Evolutionary conservation across 2,113 vertebrate species (phyloP).

Genomic region (Clinocottus analis): DNA sequence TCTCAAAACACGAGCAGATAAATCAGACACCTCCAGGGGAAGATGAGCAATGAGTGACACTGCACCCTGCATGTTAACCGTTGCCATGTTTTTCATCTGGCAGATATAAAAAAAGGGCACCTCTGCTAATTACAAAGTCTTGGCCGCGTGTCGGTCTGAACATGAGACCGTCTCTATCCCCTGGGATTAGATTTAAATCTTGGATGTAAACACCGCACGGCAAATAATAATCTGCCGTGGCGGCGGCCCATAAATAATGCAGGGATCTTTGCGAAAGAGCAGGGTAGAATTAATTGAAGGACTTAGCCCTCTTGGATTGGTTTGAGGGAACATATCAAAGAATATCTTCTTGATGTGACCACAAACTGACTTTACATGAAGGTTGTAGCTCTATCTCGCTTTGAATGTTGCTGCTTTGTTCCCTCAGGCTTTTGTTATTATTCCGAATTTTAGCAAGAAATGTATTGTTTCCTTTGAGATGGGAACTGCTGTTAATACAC

Average conservation of each 20-base stretch:
- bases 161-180: conserved; percentile 63
- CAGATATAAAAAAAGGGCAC: conserved; percentile 68
- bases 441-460: conserved; percentile 35
- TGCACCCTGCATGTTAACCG: conserved; percentile 36
- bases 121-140: conserved; percentile 63
- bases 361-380: conserved; percentile 45
- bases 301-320: conserved; percentile 49
- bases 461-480: conserved; percentile 38
- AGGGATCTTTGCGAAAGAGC: conserved; percentile 61
- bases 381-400: conserved; percentile 21
- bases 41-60: conserved; percentile 22
- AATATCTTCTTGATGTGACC: conserved; percentile 41
- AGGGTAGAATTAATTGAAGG: conserved; percentile 75
- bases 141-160: conserved; percentile 64
- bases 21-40: too few relatives aligned
- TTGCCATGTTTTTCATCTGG: conserved; percentile 43
- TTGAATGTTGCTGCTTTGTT: conserved; percentile 7
- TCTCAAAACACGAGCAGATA: neutral
- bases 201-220: conserved; percentile 71
- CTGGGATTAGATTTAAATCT: conserved; percentile 75
- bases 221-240: conserved; percentile 74
- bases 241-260: conserved; percentile 75
- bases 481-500: conserved; percentile 23
- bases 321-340: conserved; percentile 55
- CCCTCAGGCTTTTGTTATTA: conserved; percentile 22